These are phyloP conservation scores for Plemyria rubiginata DNA, from an alignment of 2,888 invertebrate genomes.

Conservation along the genomic window DNA sequence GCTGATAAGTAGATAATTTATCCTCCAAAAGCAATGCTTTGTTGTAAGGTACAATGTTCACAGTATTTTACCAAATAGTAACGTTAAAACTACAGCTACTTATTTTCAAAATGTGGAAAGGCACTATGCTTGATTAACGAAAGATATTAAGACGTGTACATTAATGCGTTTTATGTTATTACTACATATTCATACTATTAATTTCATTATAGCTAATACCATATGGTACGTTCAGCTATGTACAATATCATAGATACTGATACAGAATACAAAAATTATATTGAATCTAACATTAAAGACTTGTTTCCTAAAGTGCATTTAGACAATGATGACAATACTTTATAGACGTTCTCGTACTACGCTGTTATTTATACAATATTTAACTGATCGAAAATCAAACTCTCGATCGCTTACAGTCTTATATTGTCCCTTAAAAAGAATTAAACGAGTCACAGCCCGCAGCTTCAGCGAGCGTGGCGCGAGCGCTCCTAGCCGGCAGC, in stretches of 20 bases:
- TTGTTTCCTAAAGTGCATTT: conserved; percentile 56
- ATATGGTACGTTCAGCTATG: not conserved
- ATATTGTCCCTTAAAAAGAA: conserved; percentile 62
- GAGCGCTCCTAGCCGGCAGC: conserved; percentile 39
- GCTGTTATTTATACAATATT: conserved; percentile 49
- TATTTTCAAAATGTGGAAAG: conserved; percentile 71
- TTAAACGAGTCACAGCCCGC: conserved; percentile 65
- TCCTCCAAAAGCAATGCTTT: conserved; percentile 47
- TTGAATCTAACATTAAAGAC: conserved; percentile 46
- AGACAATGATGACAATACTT: conserved; percentile 48
- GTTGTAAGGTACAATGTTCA: conserved; percentile 52
- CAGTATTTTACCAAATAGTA: conserved; percentile 51
- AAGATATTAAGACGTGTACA: conserved; percentile 41
- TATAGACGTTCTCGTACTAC: conserved; percentile 42
- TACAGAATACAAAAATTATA: conserved; percentile 26
- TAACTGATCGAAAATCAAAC: conserved; percentile 51
- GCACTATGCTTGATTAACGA: conserved; percentile 77
- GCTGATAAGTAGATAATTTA: conserved; percentile 44
- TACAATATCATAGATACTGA: conserved; percentile 8
- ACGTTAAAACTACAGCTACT: conserved; percentile 57
- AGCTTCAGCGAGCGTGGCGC: conserved; percentile 36
- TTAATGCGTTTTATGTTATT: conserved; percentile 26
- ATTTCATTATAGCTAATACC: conserved; percentile 2
- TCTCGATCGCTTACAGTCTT: conserved; percentile 67
- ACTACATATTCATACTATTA: not conserved